Evolutionary conservation across 2,797 vertebrate species (phyloP).

Genomic region (Chaetodon trifasciatus): DNA sequence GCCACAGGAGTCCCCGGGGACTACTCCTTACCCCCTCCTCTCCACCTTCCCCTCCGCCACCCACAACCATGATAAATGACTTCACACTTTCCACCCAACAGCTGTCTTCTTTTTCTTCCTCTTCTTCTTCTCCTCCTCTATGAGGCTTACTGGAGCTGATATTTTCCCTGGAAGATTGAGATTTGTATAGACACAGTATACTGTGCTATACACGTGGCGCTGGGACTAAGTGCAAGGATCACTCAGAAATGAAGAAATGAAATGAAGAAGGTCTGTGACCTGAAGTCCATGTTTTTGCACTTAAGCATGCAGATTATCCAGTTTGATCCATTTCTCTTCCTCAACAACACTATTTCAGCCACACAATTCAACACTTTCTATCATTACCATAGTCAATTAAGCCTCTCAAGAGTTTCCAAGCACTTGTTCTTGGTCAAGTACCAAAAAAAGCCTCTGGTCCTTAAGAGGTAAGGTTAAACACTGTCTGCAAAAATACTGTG

Average conservation of each 20-base stretch:
- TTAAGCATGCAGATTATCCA: neutral
- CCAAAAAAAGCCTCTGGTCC: too few species aligned
- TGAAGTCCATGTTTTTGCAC: neutral
- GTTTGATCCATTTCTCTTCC: neutral
- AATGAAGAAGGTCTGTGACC: too few species aligned
- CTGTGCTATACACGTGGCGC: slow-evolving; percentile 24
- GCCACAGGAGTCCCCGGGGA: slow-evolving; percentile 70
- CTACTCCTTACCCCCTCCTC: slow-evolving; percentile 46
- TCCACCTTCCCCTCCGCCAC: slow-evolving; percentile 42
- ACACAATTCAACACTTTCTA: neutral
- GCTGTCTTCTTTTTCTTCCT: slow-evolving; percentile 48
- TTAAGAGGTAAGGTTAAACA: too few species aligned
- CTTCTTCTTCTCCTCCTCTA: slow-evolving; percentile 13
- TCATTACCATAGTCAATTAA: neutral
- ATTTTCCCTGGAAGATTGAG: slow-evolving; percentile 35
- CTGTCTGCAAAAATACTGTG: too few species aligned
- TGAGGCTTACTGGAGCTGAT: slow-evolving; percentile 21
- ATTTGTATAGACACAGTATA: slow-evolving; percentile 28
- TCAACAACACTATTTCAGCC: neutral
- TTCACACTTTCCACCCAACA: slow-evolving; percentile 68
- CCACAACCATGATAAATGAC: slow-evolving; percentile 72
- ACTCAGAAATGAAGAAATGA: slow-evolving; percentile 8
- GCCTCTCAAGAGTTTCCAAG: slow-evolving; percentile 21
- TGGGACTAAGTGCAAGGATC: slow-evolving; percentile 59
- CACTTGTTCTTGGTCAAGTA: neutral